phyloP scores from a whole-genome alignment of 2,888 invertebrate genomes.

The Watsonalla cultraria region DNA sequence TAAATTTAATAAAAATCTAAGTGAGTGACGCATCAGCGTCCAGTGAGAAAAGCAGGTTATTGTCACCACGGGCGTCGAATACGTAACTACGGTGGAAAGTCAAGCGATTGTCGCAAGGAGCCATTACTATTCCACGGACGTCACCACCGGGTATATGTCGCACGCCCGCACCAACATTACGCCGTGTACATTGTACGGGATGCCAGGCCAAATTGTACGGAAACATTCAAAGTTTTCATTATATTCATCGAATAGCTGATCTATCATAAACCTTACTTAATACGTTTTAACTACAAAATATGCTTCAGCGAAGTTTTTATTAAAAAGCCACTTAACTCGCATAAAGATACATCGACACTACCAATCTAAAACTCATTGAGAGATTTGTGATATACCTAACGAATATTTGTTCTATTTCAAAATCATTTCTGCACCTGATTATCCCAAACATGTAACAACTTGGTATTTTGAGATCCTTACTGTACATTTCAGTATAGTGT shows the following conservation, averaged over 20 bases:
- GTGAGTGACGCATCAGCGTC: constrained; percentile 30
- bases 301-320: no score
- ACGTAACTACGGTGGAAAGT: constrained; percentile 59
- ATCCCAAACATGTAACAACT: no score
- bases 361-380: no score
- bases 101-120: constrained; percentile 44
- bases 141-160: constrained; percentile 46
- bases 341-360: no score
- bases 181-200: constrained; percentile 10
- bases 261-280: neutral
- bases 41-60: constrained; percentile 28
- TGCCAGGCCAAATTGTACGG: neutral
- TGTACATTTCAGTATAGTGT: no score
- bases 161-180: constrained; percentile 27
- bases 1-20: constrained; percentile 27
- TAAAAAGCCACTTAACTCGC: no score
- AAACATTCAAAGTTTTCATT: neutral
- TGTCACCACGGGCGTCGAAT: constrained; percentile 38
- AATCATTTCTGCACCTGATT: no score
- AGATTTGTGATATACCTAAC: no score
- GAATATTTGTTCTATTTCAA: no score
- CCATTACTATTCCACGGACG: constrained; percentile 52
- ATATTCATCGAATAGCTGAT: neutral
- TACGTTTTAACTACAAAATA: no score
- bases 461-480: no score